Base-by-base conservation (phyloP, 2,113 vertebrate species). In the Neodon shergylaensis region DNA sequence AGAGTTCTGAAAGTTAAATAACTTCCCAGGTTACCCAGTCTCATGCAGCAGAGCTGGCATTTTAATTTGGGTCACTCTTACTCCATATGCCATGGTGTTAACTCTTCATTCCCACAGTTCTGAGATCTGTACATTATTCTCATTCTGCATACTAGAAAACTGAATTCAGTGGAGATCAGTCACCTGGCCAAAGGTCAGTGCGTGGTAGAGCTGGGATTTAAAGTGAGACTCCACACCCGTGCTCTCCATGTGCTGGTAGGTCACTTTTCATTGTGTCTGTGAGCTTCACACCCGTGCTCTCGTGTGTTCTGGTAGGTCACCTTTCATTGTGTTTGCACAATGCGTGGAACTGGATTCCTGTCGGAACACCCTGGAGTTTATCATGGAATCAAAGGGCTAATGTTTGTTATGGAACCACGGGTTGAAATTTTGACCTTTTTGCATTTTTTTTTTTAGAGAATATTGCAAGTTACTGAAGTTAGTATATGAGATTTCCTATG, bases 251-350 rank as follows among this genome's bases (percentile, higher is more conserved):
- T 21, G 22, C 31, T 28, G 6, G 14, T 3, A 12, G 52, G 47
- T 4, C 10, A 28, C n/a, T 26, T 19, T 22, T 47, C 61, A 7
- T 31, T 14, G 11, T 47, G 17, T 9, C 0, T 2, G 3, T 54
- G 54, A 54, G 54, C 54, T 54, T 1, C 61, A 63, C 22, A 24
- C 61, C 61, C 16, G 7, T 63, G 61, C 61, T 63, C 22, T 63
- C 7, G 6, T 3, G 8, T 73, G 44, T 21, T 3, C 31, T 28
- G 6, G 14, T 2, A 8, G 79, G 47, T 4, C 10, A 28, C n/a
- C 36, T 19, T 22, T 47, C 61, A 10, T 31, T 14, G 11, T 47
- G 19, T 9, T 0, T 4, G 2, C 3, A 3, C 2, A 12, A 17
- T 19, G 54, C 1, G 1, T 8, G 16, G 10, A 31, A 3, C 63